Evolutionary conservation across 2,113 vertebrate genomes (phyloP).

Genomic region (Myiozetetes cayanensis): DNA sequence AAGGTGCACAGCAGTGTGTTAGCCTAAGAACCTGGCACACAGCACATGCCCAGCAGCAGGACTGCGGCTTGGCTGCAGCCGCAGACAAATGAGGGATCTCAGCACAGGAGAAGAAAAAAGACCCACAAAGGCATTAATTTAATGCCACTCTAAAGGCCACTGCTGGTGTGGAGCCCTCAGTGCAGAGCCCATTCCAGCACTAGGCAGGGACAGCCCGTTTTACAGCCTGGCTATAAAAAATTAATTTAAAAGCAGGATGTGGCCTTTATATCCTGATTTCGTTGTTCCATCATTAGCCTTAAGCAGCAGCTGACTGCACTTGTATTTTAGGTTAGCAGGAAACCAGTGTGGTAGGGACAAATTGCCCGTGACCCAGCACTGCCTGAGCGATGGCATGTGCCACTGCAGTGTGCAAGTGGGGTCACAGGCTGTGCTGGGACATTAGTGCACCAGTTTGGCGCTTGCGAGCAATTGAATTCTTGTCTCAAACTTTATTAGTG

Average conservation of each 20-base stretch:
- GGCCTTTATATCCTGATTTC: not conserved
- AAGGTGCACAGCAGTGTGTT: fast-evolving
- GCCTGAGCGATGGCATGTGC: not conserved
- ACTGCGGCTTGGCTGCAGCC: not conserved
- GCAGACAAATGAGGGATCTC: not conserved
- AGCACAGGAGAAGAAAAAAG: not conserved
- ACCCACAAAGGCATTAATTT: not conserved
- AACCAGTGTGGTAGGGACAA: not conserved
- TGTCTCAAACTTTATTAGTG: not conserved
- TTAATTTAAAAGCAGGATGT: slow-evolving; percentile 22
- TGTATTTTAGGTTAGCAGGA: not conserved
- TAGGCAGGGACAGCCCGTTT: not conserved
- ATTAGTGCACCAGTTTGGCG: not conserved
- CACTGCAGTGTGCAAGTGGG: not conserved
- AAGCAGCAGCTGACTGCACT: not conserved
- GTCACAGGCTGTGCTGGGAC: not conserved
- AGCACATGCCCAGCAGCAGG: not conserved
- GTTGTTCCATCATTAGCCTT: not conserved
- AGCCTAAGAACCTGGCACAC: not conserved
- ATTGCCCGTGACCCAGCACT: not conserved
- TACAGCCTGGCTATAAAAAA: not conserved
- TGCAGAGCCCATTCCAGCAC: not conserved
- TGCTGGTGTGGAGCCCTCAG: not conserved
- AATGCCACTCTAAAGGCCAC: not conserved
- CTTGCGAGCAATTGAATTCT: not conserved